Evolutionary conservation across 2,797 vertebrate genomes (phyloP).

Genomic region (Clangula hyemalis): DNA sequence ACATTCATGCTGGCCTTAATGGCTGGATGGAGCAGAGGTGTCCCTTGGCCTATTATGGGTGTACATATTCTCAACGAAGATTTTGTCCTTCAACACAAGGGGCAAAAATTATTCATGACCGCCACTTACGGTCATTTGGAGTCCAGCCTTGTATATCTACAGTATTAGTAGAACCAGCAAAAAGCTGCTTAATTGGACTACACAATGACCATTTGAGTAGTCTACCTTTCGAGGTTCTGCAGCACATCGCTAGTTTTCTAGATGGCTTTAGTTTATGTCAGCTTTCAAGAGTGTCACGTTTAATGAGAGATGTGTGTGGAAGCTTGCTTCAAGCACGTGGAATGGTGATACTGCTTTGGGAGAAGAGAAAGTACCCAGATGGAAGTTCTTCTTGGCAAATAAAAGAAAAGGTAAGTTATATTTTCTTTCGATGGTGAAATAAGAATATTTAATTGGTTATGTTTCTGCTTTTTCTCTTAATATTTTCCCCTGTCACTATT

Average conservation of each 20-base stretch:
- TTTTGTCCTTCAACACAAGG: conserved; percentile 97
- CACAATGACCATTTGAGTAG: conserved; percentile 88
- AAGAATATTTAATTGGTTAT: background rate
- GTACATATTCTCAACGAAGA: conserved; percentile 95
- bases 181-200: conserved; percentile 75
- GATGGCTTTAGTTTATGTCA: conserved; percentile 98
- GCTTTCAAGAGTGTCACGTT: conserved; percentile 90
- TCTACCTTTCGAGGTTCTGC: conserved; percentile 94
- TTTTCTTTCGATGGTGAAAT: background rate
- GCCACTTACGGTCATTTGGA: conserved; percentile 94
- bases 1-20: conserved; percentile 98
- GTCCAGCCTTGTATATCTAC: conserved; percentile 88
- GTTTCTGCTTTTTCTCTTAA: background rate
- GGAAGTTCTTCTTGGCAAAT: conserved; percentile 94
- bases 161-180: conserved; percentile 77
- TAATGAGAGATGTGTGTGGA: conserved; percentile 95
- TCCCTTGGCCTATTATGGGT: conserved; percentile 97
- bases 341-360: conserved; percentile 98
- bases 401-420: conserved; percentile 90
- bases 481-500: background rate
- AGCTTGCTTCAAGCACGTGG: conserved; percentile 95
- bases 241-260: conserved; percentile 93
- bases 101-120: conserved; percentile 94
- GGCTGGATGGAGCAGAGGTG: conserved; percentile 99
- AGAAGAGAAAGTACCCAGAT: conserved; percentile 86